Evolutionary conservation across 2,797 vertebrate species (phyloP).

Genomic region (Propithecus perrieri): DNA sequence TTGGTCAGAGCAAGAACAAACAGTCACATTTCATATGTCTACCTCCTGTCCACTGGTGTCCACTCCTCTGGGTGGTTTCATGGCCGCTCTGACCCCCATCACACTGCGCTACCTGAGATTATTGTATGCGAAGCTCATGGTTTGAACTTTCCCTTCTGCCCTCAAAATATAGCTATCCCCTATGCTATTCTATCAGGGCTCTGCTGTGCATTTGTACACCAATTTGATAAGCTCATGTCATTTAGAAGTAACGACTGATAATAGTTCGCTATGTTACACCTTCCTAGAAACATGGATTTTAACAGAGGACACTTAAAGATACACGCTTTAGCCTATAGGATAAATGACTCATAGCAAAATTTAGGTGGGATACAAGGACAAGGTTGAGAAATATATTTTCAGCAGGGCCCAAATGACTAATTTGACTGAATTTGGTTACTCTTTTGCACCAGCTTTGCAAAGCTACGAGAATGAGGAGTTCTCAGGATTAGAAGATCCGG

Average conservation of each 20-base stretch:
- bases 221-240: slow-evolving; percentile 24
- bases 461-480: background rate
- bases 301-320: slow-evolving; percentile 4
- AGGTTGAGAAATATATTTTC: background rate
- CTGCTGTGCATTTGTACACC: background rate
- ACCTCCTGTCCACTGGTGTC: background rate
- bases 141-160: background rate
- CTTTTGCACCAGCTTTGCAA: background rate
- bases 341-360: slow-evolving; percentile 11
- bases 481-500: background rate
- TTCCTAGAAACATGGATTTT: background rate
- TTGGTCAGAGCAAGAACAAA: background rate
- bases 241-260: background rate
- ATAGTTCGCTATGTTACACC: background rate
- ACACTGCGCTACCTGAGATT: background rate
- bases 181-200: background rate
- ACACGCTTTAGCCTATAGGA: background rate
- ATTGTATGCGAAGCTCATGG: background rate
- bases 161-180: background rate
- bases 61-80: background rate
- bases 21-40: background rate
- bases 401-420: background rate
- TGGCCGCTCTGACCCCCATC: background rate
- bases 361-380: background rate
- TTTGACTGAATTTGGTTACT: background rate